Conservation (phyloP, 2,888 invertebrate species). For the Arenicola marina region DNA sequence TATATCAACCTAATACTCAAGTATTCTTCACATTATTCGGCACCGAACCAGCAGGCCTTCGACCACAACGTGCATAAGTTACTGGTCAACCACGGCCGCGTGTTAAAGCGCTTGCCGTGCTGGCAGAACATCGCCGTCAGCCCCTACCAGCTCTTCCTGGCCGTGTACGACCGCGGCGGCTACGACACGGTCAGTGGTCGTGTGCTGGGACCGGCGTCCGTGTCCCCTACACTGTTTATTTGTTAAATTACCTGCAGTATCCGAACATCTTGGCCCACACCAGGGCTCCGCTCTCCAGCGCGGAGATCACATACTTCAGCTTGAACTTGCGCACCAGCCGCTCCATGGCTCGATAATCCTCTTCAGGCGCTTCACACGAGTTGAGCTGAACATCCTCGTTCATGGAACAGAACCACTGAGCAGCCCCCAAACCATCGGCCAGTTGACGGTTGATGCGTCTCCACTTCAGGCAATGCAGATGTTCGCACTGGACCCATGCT, state of each 20-base stretch:
- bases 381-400: slow-evolving; percentile 40
- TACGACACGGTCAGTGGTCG: slow-evolving; percentile 6
- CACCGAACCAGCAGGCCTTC: slow-evolving; percentile 48
- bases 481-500: slow-evolving; percentile 56
- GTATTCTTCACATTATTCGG: no score
- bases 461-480: slow-evolving; percentile 51
- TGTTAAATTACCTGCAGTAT: slow-evolving; percentile 45
- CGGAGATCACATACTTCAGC: slow-evolving; percentile 44
- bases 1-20: no score
- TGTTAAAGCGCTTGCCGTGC: slow-evolving; percentile 29
- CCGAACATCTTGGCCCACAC: slow-evolving; percentile 55
- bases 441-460: slow-evolving; percentile 36
- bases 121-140: slow-evolving; percentile 41
- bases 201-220: no score
- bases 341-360: slow-evolving; percentile 29
- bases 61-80: slow-evolving; percentile 46
- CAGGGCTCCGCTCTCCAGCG: slow-evolving; percentile 41
- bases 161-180: slow-evolving; percentile 21
- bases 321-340: slow-evolving; percentile 42
- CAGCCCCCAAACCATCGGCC: slow-evolving; percentile 28
- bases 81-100: slow-evolving; percentile 34
- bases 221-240: background rate
- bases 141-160: slow-evolving; percentile 43
- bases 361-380: slow-evolving; percentile 44
- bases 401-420: slow-evolving; percentile 50